Conservation (phyloP, 2,888 invertebrate genomes). For the Brassicogethes aeneus region DNA sequence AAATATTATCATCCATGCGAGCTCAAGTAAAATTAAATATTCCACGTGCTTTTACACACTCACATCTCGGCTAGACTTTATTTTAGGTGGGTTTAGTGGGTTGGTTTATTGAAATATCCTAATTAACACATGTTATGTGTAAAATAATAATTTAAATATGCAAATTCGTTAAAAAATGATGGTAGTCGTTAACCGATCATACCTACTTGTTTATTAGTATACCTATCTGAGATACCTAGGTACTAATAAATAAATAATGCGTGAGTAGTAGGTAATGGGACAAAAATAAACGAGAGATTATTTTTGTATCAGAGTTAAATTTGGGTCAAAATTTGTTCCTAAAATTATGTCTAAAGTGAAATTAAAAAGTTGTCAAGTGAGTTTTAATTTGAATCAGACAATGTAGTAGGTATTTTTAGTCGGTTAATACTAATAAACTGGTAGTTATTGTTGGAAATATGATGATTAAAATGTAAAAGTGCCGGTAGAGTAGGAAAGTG, state of each 20-base stretch:
- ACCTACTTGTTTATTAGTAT: too few species aligned
- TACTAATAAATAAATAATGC: too few species aligned
- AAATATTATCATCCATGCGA: too few species aligned
- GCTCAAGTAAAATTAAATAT: too few species aligned
- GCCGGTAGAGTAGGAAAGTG: constrained; percentile 13
- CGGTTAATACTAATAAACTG: not conserved
- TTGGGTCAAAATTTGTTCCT: constrained; percentile 12
- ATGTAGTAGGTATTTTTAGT: not conserved
- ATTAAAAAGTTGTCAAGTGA: constrained; percentile 1
- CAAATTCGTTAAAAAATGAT: not conserved
- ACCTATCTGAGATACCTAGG: too few species aligned
- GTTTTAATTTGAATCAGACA: not conserved
- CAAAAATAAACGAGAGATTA: too few species aligned
- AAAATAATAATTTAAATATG: not conserved
- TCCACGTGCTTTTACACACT: not conserved
- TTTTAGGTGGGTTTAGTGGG: too few species aligned
- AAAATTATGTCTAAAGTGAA: constrained; percentile 12
- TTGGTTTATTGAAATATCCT: not conserved
- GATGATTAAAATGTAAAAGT: not conserved
- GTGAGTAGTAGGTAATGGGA: too few species aligned
- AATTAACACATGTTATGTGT: not conserved
- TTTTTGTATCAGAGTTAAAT: not conserved
- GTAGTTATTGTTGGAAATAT: too few species aligned
- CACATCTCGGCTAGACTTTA: too few species aligned
- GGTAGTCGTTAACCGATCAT: too few species aligned